A percentile compares a stretch with the other conserved stretches of the same genome.
Conservation (phyloP, 2,888 invertebrate genomes). For the Tribolium freemani region DNA sequence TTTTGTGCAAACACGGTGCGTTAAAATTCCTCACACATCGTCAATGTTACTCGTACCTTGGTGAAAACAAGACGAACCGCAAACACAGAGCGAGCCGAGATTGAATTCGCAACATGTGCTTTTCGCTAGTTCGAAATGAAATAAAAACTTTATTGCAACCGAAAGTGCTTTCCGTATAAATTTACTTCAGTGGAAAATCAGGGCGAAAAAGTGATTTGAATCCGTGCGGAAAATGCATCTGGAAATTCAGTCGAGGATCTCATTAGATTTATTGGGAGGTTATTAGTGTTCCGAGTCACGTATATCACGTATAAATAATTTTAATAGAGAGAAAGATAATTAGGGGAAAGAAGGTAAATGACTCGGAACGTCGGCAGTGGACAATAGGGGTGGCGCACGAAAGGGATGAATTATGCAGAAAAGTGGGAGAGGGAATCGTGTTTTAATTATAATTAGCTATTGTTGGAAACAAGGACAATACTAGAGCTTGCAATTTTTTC, state of each 20-base stretch:
- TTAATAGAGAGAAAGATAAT: background rate
- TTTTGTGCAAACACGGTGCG: background rate
- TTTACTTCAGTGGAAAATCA: too few species aligned
- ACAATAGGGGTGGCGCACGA: background rate
- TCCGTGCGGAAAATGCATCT: too few species aligned
- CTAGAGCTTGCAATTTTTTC: too few species aligned
- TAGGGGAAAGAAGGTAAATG: background rate
- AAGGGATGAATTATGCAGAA: background rate
- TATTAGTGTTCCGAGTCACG: background rate
- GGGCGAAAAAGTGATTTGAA: too few species aligned
- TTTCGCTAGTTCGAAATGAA: background rate
- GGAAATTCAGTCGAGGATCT: too few species aligned
- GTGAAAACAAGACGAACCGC: too few species aligned
- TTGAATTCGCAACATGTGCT: background rate
- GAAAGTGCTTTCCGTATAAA: background rate
- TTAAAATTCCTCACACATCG: background rate
- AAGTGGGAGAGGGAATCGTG: too few species aligned
- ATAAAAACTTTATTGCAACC: background rate
- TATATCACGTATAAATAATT: background rate
- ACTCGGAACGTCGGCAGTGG: background rate
- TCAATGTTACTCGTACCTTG: background rate
- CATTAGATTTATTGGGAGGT: too few species aligned
- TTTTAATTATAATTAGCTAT: too few species aligned
- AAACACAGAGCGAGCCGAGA: background rate
- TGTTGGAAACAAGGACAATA: too few species aligned